Base-by-base conservation (phyloP, 2,113 vertebrate genomes). In the Cavia porcellus region DNA sequence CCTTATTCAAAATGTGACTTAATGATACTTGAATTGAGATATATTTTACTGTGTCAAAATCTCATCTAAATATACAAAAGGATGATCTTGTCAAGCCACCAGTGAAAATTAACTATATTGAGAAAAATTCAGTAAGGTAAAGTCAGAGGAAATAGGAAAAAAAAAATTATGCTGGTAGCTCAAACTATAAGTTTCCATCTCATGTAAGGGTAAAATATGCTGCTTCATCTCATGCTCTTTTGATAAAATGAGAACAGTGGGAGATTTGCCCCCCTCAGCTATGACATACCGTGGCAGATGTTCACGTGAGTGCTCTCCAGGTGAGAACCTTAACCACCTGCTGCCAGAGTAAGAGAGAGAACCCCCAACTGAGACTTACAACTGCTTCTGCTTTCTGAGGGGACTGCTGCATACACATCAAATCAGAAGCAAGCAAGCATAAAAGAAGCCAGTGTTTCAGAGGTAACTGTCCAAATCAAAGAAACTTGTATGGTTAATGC, bases 231-330 rank as follows among this genome's bases (percentile, higher is more conserved):
- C 79, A 13, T 22, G n/a, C 81, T 62, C 2, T 74, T n/a, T 15
- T 61, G 35, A 19, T 25, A 77, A n/a, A 72, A 82, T 50, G 85
- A 68, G 87, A 96, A 83, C 94, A 52, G 95, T 45, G 12, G 87
- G 92, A 55, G 62, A 50, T 0, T 13, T 1, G 3, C 85, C 74
- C 85, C 86, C 52, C 85, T 80, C 55, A 0, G 72, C 47, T 86
- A 59, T 75, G 88, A 98, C 96, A 96, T 57, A 38, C 19, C 47
- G 3, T 0, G 77, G 95, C 97, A 97, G 94, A 96, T 97, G 97
- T 92, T 97, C 90, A 94, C 89, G 92, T 90, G 96, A 42, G 64
- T 80, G 95, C 42, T 38, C 96, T 92, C 77, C 88, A 94, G 96
- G 92, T 94, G 88, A 92, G 81, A 94, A 52, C 25, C 81, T 62